Conservation (phyloP, 2,888 invertebrate species). For the Melanophora roralis region DNA sequence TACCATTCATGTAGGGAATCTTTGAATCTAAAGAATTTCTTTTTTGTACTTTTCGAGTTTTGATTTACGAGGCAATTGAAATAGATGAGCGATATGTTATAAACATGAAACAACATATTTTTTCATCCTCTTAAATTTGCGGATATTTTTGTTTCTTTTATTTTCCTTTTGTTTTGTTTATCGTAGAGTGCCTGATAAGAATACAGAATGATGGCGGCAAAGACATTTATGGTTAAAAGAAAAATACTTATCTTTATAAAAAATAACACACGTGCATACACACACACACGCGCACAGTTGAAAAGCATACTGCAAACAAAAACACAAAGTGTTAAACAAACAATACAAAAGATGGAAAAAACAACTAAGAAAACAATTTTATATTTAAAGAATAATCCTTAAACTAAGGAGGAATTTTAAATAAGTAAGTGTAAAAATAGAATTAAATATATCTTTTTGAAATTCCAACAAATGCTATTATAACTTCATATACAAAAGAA, state of each 20-base stretch:
- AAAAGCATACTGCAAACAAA: not conserved
- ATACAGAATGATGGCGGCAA: not conserved
- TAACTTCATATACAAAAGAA: too few relatives aligned
- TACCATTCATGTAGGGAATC: too few relatives aligned
- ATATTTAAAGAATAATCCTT: not conserved
- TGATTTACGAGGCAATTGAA: too few relatives aligned
- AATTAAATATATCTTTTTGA: too few relatives aligned
- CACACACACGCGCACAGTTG: not conserved
- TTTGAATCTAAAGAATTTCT: too few relatives aligned
- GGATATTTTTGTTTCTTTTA: not conserved
- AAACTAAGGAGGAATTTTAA: not conserved
- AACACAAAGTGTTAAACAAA: slow-evolving; percentile 28
- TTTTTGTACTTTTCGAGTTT: too few relatives aligned
- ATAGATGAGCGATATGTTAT: too few relatives aligned
- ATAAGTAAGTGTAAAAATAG: not conserved
- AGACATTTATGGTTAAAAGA: not conserved
- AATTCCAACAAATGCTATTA: too few relatives aligned
- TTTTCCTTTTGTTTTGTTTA: not conserved
- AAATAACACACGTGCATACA: not conserved
- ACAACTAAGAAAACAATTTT: not conserved
- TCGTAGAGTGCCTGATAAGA: not conserved
- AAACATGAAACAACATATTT: too few relatives aligned
- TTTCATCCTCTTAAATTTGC: not conserved
- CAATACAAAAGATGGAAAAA: not conserved
- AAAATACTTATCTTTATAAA: not conserved